Conservation (phyloP, 2,888 invertebrate genomes). For the Sphaerophoria taeniata region DNA sequence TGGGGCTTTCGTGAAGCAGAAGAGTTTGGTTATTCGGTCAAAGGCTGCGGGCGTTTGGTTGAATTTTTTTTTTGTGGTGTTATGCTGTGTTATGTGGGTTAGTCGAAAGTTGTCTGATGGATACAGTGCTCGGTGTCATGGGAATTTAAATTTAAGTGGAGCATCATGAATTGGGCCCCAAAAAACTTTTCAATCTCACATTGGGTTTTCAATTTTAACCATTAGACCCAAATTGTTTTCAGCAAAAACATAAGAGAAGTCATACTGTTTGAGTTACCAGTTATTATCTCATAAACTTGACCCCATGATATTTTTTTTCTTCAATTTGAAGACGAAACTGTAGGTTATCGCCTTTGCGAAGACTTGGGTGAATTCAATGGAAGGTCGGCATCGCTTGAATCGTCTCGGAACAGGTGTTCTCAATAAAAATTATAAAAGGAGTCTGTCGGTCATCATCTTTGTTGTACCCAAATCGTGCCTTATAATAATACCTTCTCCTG, state of each 20-base stretch:
- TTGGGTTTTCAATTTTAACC: too few species aligned
- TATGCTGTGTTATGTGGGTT: background rate
- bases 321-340: conserved; percentile 21
- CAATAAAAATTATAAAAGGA: conserved; percentile 62
- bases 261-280: conserved; percentile 17
- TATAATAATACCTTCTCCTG: conserved; percentile 60
- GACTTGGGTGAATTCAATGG: conserved; percentile 50
- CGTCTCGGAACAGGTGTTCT: conserved; percentile 60
- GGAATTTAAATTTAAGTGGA: too few species aligned
- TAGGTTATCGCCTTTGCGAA: conserved; percentile 38
- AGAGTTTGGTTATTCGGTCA: background rate
- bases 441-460: background rate
- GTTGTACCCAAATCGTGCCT: conserved; percentile 62
- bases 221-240: too few species aligned
- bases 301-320: conserved; percentile 54
- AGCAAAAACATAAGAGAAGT: too few species aligned
- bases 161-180: too few species aligned
- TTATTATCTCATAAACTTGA: conserved; percentile 67
- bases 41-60: conserved; percentile 52
- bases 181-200: too few species aligned
- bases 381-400: conserved; percentile 36
- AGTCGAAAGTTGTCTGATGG: background rate
- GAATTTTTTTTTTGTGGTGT: conserved; percentile 17
- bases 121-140: background rate
- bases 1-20: conserved; percentile 21